Conservation (phyloP, 1,140 invertebrate genomes). For the Hycleus cichorii region DNA sequence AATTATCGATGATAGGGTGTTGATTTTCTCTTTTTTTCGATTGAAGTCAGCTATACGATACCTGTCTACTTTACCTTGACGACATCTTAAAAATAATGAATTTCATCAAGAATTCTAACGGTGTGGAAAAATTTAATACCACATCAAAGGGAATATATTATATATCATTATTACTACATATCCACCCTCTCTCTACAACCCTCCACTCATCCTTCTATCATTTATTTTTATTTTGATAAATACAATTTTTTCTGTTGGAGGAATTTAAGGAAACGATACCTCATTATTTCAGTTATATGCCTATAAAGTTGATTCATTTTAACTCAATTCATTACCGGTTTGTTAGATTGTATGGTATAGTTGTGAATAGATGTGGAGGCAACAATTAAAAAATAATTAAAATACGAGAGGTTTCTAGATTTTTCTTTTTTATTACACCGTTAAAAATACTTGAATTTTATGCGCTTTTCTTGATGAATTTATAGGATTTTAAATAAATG, state of each 20-base stretch:
- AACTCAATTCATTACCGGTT: constrained; percentile 6
- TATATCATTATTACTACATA: constrained; percentile 10
- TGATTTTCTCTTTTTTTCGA: no score
- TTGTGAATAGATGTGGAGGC: no score
- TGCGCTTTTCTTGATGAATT: constrained; percentile 12
- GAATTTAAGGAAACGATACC: constrained; percentile 12
- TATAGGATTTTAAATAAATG: constrained; percentile 2
- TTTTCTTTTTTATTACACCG: neutral
- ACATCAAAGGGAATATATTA: constrained; percentile 21
- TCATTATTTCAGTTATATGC: constrained; percentile 11
- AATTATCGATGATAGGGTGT: no score
- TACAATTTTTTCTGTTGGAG: neutral
- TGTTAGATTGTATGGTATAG: neutral
- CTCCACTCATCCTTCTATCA: no score
- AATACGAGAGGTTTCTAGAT: constrained; percentile 2
- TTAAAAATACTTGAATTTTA: no score
- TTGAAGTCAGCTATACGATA: no score
- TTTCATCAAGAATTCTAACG: constrained; percentile 10
- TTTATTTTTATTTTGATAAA: no score
- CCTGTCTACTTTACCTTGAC: neutral
- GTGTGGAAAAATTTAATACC: constrained; percentile 21
- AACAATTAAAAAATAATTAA: constrained; percentile 1
- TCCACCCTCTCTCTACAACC: constrained; percentile 2
- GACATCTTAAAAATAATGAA: constrained; percentile 18
- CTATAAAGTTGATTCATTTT: constrained; percentile 2